Percentiles rank a stretch among this genome's conserved stretches.
Evolutionary conservation across 2,113 vertebrate genomes (phyloP).

Genomic region (Paralichthys olivaceus): DNA sequence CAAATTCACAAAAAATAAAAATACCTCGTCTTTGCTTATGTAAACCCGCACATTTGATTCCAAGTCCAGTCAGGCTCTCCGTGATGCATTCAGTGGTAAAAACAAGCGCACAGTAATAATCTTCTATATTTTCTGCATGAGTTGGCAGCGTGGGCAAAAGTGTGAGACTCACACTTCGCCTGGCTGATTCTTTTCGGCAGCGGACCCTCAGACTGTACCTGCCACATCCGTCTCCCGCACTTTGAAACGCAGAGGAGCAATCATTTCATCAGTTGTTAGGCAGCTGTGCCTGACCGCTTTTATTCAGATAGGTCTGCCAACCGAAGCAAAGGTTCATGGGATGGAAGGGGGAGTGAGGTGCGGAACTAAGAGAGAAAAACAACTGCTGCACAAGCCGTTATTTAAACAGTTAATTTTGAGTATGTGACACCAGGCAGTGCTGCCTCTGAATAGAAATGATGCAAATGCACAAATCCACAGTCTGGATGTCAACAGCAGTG

Average conservation of each 20-base stretch:
- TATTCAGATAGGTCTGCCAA: slow-evolving; percentile 37
- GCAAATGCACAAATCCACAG: neutral
- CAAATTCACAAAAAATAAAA: neutral
- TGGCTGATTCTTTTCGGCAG: slow-evolving; percentile 40
- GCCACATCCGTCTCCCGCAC: slow-evolving; percentile 40
- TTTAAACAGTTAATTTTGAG: neutral
- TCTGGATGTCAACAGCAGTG: too few relatives aligned
- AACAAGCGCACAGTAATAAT: slow-evolving; percentile 28
- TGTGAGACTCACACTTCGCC: slow-evolving; percentile 38
- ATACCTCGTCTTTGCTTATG: neutral
- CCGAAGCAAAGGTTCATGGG: slow-evolving; percentile 36
- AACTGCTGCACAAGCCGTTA: slow-evolving; percentile 4
- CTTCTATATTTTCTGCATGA: slow-evolving; percentile 53
- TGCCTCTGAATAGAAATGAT: neutral
- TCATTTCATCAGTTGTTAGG: slow-evolving; percentile 68
- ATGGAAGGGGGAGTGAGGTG: slow-evolving; percentile 3
- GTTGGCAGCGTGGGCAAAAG: slow-evolving; percentile 27
- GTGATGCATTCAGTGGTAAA: slow-evolving; percentile 1
- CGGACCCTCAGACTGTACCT: slow-evolving; percentile 44
- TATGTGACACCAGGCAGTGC: neutral
- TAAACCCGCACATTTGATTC: slow-evolving; percentile 7
- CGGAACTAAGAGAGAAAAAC: slow-evolving; percentile 1
- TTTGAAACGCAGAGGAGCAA: slow-evolving; percentile 39
- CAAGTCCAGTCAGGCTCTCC: neutral
- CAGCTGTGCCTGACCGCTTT: slow-evolving; percentile 37